Conservation (phyloP, 2,797 vertebrate genomes). For the Miichthys miiuy region DNA sequence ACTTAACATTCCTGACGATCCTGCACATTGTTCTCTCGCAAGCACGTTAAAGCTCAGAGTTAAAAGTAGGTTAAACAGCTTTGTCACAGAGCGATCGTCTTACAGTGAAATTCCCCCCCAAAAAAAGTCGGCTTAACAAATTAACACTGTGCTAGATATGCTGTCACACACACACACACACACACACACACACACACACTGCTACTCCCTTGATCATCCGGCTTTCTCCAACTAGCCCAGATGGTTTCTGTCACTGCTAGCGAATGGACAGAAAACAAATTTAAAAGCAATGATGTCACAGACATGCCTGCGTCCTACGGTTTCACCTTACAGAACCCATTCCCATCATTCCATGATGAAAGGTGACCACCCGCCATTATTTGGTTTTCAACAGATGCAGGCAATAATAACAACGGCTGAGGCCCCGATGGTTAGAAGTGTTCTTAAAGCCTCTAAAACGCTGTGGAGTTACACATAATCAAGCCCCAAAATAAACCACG, state of each 20-base stretch:
- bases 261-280: constrained; percentile 67
- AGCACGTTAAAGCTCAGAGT: constrained; percentile 28
- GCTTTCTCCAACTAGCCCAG: constrained; percentile 57
- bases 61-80: constrained; percentile 52
- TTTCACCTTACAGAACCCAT: constrained; percentile 79
- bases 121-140: constrained; percentile 48
- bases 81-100: constrained; percentile 29
- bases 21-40: constrained; percentile 35
- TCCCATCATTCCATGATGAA: constrained; percentile 82
- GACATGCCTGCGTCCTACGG: constrained; percentile 51
- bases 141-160: background rate
- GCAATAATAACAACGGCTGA: constrained; percentile 80
- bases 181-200: constrained; percentile 18
- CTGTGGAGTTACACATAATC: constrained; percentile 72
- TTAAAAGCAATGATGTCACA: constrained; percentile 80
- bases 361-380: constrained; percentile 85
- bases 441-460: constrained; percentile 73
- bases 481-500: constrained; percentile 74
- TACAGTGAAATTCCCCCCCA: constrained; percentile 18
- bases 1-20: constrained; percentile 58
- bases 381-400: constrained; percentile 83
- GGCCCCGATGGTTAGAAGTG: constrained; percentile 64
- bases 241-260: constrained; percentile 70
- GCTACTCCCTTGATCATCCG: constrained; percentile 49
- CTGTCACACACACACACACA: constrained; percentile 17